Evolutionary conservation across 2,888 invertebrate genomes (phyloP).

Genomic region (Pristionchus maxplancki): DNA sequence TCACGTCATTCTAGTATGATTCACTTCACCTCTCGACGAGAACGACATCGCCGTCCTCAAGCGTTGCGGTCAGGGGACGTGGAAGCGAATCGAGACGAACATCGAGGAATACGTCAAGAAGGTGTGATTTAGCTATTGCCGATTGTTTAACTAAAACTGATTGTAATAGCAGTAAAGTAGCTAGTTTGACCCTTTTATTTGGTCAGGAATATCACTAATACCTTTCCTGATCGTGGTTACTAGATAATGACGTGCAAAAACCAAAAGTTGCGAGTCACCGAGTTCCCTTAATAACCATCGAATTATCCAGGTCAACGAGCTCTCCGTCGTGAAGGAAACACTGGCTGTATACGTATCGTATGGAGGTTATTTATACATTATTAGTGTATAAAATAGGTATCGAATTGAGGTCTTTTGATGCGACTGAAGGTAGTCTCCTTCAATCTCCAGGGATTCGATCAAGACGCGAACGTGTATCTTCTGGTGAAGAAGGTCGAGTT

Average conservation of each 20-base stretch:
- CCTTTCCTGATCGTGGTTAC: too few species aligned
- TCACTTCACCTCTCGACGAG: conserved; percentile 94
- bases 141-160: too few species aligned
- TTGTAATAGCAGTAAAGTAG: too few species aligned
- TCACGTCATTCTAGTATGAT: conserved; percentile 55
- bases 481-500: conserved; percentile 98
- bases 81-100: conserved; percentile 95
- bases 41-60: conserved; percentile 97
- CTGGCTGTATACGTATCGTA: conserved; percentile 96
- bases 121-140: conserved; percentile 53
- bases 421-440: conserved; percentile 89
- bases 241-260: too few species aligned
- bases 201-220: too few species aligned
- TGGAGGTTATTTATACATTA: conserved; percentile 86
- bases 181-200: too few species aligned
- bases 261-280: too few species aligned
- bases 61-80: conserved; percentile 98
- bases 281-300: too few species aligned
- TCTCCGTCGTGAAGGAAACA: conserved; percentile 86
- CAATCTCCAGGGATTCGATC: conserved; percentile 97
- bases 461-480: conserved; percentile 95
- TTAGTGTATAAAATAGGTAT: too few species aligned
- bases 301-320: conserved; percentile 82
- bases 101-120: conserved; percentile 95
- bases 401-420: conserved; percentile 86